These are phyloP conservation scores for Sciurus vulgaris DNA, from an alignment of 2,797 vertebrate genomes.

Conservation along the genomic window DNA sequence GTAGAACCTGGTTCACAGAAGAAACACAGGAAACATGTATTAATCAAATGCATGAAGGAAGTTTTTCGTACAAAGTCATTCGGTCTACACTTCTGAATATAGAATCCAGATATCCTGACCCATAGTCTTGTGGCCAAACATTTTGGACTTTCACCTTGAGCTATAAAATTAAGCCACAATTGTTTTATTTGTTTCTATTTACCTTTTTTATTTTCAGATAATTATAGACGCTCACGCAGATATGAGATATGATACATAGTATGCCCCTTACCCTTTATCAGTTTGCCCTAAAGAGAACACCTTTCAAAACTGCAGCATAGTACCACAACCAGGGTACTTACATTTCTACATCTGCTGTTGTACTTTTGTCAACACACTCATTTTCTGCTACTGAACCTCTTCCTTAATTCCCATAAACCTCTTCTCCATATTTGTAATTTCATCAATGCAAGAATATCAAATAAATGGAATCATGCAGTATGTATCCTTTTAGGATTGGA, in stretches of 20 bases:
- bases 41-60: constrained; percentile 23
- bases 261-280: neutral
- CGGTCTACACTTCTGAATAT: neutral
- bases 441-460: no score
- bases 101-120: neutral
- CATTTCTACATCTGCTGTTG: neutral
- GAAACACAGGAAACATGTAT: neutral
- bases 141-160: neutral
- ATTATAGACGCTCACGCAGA: neutral
- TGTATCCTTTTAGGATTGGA: neutral
- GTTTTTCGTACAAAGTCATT: neutral
- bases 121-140: neutral
- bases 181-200: neutral
- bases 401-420: neutral
- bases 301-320: neutral
- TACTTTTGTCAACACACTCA: neutral
- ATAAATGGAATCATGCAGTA: neutral
- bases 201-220: neutral
- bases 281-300: neutral
- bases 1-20: neutral
- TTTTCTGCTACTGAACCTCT: neutral
- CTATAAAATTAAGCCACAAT: neutral
- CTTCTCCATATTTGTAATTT: neutral
- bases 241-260: neutral
- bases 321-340: neutral